Base-by-base conservation (phyloP, 2,888 invertebrate genomes). In the Heliconius charithonia region DNA sequence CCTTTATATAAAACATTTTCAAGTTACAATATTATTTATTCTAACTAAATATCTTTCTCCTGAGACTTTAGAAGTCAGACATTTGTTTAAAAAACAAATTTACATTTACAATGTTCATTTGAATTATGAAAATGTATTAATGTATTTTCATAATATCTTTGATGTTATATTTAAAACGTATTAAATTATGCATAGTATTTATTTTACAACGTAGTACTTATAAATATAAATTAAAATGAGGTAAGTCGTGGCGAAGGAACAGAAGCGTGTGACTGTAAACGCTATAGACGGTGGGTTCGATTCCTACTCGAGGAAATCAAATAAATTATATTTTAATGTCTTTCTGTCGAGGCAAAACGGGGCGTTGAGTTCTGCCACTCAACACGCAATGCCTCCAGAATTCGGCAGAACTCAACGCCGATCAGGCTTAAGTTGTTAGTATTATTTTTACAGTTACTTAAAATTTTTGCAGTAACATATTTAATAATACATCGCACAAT, bases 41-140 rank as follows among this genome's bases (percentile, higher is more conserved):
- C 22, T 19, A 74, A 59, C 25, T 9, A 63, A 73, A 74, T 74
- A 63, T 74, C 74, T 63, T 63, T 74, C 74, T 62, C 74, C 25
- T 37, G 74, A 74, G 63, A 74, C 41, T 74, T 74, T 74, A 22
- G 27, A 62, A 74, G 74, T 41, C 74, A 74, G 63, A 63, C 22
- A 74, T 63, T 62, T 73, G 62, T 63, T 25, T 74, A 41, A 27
- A 74, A 74, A 63, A 63, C 12, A 27, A 74, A 74, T 74, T 74
- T 74, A 74, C 74, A 74, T 74, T 67, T 67, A 67, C 67, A 74
- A 41, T 25, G 63, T 45, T 74, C 63, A 63, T 74, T 74, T n/a
- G 3, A 22, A 56, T 73, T 73, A 74, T 63, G 63, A 74, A 74
- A 41, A 63, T 74, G 41, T 63, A 74, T 74, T 74, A 41, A 74